Base-by-base conservation (phyloP, 2,113 vertebrate species). In the Recurvirostra avosetta region DNA sequence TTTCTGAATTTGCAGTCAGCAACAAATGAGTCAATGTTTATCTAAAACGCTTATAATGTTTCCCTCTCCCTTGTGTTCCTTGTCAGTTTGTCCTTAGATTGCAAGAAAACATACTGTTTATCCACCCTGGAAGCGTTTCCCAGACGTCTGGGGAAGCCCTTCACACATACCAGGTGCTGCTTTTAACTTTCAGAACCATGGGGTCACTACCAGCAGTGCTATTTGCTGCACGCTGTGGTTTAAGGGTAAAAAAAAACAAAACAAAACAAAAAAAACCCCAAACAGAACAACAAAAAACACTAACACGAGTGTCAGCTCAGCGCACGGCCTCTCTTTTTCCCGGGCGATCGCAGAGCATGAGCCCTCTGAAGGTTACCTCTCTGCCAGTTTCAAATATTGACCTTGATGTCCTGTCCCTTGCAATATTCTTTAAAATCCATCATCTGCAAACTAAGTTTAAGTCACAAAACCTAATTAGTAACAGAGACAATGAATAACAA, bases 401-500 rank as follows among this genome's bases (percentile, higher is more conserved):
- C 93, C 89, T 93, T 92, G 92, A 89, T 94, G 85, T 92, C 72
- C 52, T 89, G 90, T 94, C 96, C 53, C 45, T 91, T 96, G 80
- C 63, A 76, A 88, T 97, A 95, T 77, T 91, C 75, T 74, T 91
- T 95, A 96, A 95, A 94, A 97, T 95, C 93, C 96, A 88, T 97
- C 97, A 98, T 96, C 90, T 88, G 91, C 93, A 98, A 98, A 97
- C 88, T 88, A 85, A 94, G 79, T 98, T 97, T 97, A 94, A 94
- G 47, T 90, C 92, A 86, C 83, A 90, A 97, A 98, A 98, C 94
- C 95, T 96, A 97, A 98, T 98, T 97, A 97, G 96, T 94, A 90
- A 87, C 76, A 97, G 93, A 98, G 94, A 96, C 90, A 96, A 98
- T 97, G 92, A 97, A 92, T 96, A 98, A 97, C 87, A 90, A 94